phyloP scores from a whole-genome alignment of 2,113 vertebrate genomes.

The Phrynosoma blainvillii region DNA sequence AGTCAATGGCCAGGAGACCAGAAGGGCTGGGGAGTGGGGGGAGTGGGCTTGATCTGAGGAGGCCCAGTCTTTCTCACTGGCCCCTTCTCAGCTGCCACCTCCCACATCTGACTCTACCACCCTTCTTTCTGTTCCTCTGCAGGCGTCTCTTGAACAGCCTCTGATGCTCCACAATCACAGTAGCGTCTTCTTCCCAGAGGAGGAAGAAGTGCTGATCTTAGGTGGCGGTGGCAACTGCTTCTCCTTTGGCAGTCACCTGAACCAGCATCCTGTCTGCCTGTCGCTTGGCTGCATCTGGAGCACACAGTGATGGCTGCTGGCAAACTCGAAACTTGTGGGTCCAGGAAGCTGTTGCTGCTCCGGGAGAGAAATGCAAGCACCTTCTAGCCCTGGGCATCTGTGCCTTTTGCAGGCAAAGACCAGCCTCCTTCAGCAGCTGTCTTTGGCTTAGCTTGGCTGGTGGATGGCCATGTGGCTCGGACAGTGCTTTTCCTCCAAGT shows the following conservation, averaged over 20 bases:
- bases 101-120: no score
- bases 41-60: no score
- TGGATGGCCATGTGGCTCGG: no score
- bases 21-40: not conserved
- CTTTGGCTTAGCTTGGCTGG: no score
- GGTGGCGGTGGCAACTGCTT: slow-evolving; percentile 97
- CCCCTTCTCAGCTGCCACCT: not conserved
- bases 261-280: slow-evolving; percentile 77
- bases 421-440: no score
- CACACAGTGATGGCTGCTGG: not conserved
- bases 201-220: slow-evolving; percentile 79
- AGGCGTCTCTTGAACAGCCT: slow-evolving; percentile 81
- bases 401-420: no score
- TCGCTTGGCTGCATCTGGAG: slow-evolving; percentile 70
- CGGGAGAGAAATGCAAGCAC: no score
- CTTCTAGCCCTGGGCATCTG: no score
- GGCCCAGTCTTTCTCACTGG: not conserved
- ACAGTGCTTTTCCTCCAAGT: no score
- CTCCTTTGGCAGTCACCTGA: slow-evolving; percentile 94
- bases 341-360: no score
- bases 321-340: no score
- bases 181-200: slow-evolving; percentile 77
- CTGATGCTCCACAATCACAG: slow-evolving; percentile 93
- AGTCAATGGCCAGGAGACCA: no score
- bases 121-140: not conserved